Conservation (phyloP, 1,140 invertebrate genomes). For the Chlorops oryzae region DNA sequence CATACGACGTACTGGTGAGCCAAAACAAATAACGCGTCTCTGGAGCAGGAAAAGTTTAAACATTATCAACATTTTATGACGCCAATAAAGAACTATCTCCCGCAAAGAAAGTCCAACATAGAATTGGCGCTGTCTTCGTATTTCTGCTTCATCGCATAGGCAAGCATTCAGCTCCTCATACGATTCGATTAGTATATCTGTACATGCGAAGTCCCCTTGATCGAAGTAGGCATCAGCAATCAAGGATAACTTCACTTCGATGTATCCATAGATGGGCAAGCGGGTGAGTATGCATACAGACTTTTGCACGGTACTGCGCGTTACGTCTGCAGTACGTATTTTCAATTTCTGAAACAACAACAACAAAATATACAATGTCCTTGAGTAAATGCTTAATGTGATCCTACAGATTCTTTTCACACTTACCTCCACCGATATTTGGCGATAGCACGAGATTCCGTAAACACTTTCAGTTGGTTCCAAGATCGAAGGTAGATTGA, state of each 20-base stretch:
- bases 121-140: slow-evolving; percentile 52
- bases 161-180: slow-evolving; percentile 88
- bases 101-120: slow-evolving; percentile 42
- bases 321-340: slow-evolving; percentile 94
- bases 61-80: slow-evolving; percentile 85
- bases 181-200: slow-evolving; percentile 85
- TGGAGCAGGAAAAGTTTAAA: slow-evolving; percentile 93
- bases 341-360: slow-evolving; percentile 69
- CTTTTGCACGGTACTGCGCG: slow-evolving; percentile 90
- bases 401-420: neutral
- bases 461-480: slow-evolving; percentile 82
- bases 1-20: slow-evolving; percentile 84
- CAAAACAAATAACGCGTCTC: slow-evolving; percentile 85
- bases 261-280: slow-evolving; percentile 83
- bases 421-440: slow-evolving; percentile 88
- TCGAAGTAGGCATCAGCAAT: slow-evolving; percentile 97
- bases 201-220: slow-evolving; percentile 87
- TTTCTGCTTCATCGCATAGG: slow-evolving; percentile 56
- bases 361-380: neutral
- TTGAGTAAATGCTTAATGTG: neutral
- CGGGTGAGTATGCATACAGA: slow-evolving; percentile 79
- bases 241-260: slow-evolving; percentile 90
- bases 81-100: slow-evolving; percentile 57
- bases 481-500: slow-evolving; percentile 84
- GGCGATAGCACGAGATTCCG: slow-evolving; percentile 95